phyloP scores from a whole-genome alignment of 1,140 invertebrate genomes.

The Aradophagus sp. region DNA sequence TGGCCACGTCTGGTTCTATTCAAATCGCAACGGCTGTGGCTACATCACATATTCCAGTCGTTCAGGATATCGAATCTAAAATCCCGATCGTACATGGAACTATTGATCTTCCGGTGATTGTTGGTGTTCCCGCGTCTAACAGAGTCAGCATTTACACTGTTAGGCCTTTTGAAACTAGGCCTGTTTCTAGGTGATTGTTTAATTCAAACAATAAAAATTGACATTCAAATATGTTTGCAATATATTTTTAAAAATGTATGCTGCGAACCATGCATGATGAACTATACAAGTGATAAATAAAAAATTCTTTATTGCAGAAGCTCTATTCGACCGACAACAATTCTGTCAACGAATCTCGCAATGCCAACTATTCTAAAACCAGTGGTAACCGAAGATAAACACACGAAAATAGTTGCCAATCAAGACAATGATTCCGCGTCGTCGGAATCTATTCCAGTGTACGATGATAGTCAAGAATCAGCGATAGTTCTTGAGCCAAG shows the following conservation, averaged over 20 bases:
- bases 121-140: conserved; percentile 67
- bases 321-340: conserved; percentile 63
- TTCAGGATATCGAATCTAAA: conserved; percentile 71
- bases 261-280: neutral
- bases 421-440: conserved; percentile 26
- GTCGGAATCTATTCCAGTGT: conserved; percentile 37
- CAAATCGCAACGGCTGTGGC: conserved; percentile 72
- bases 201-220: too few species aligned
- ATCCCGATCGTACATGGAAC: conserved; percentile 73
- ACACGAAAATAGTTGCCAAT: conserved; percentile 26
- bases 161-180: conserved; percentile 68
- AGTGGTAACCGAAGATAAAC: conserved; percentile 54
- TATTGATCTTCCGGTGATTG: conserved; percentile 69
- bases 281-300: neutral
- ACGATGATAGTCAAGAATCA: conserved; percentile 58
- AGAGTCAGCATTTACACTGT: conserved; percentile 70
- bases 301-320: conserved; percentile 44
- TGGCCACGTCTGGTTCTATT: conserved; percentile 70
- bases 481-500: conserved; percentile 67
- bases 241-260: neutral
- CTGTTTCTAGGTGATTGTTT: conserved; percentile 62
- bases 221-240: neutral
- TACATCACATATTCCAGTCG: conserved; percentile 70
- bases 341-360: conserved; percentile 59
- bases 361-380: conserved; percentile 61